Evolutionary conservation across 2,888 invertebrate species (phyloP).

Genomic region (Acholoe squamosa): DNA sequence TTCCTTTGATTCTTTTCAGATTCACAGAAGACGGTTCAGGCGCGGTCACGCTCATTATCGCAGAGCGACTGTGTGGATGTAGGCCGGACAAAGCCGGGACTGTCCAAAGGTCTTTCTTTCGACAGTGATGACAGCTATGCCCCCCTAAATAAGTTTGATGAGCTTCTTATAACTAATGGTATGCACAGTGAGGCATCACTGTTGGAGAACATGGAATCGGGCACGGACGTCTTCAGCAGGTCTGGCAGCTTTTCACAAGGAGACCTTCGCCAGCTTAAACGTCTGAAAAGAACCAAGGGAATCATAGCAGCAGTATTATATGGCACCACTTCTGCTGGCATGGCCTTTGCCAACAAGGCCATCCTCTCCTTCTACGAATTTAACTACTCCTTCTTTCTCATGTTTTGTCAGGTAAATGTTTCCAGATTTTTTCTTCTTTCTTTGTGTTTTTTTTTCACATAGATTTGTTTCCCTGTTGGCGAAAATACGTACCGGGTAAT

Average conservation of each 20-base stretch:
- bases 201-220: conserved; percentile 3
- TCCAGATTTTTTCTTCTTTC: too few species aligned
- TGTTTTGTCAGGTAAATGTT: conserved; percentile 82
- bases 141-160: background rate
- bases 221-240: conserved; percentile 19
- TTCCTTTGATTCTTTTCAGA: background rate
- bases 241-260: background rate
- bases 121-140: background rate
- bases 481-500: too few species aligned
- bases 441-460: too few species aligned
- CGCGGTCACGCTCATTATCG: background rate
- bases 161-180: background rate
- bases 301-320: conserved; percentile 82
- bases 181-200: background rate
- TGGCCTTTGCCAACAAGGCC: conserved; percentile 84
- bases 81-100: background rate
- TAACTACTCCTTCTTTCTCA: conserved; percentile 85
- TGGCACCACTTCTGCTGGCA: conserved; percentile 83
- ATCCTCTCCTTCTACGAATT: conserved; percentile 83
- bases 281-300: conserved; percentile 66
- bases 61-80: background rate
- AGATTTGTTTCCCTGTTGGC: too few species aligned
- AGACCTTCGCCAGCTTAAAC: background rate
- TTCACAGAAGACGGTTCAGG: background rate
- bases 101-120: background rate